Evolutionary conservation across 2,888 invertebrate species (phyloP).

Genomic region (Clostera curtula): DNA sequence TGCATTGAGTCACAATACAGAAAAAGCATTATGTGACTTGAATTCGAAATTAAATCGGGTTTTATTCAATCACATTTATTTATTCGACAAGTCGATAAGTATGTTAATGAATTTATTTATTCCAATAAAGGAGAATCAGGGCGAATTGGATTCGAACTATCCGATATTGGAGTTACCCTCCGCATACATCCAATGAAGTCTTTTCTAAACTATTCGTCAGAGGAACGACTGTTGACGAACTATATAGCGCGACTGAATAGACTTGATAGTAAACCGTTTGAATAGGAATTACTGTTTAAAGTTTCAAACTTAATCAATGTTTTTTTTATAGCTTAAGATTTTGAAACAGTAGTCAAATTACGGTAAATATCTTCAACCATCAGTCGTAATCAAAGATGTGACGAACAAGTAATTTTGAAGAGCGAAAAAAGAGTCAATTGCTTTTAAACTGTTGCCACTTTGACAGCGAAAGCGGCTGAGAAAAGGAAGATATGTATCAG

Average conservation of each 20-base stretch:
- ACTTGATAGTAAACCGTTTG: constrained; percentile 29
- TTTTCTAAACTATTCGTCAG: constrained; percentile 65
- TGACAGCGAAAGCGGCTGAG: too few species aligned
- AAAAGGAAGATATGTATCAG: too few species aligned
- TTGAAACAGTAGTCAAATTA: too few species aligned
- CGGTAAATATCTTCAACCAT: too few species aligned
- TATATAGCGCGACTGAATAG: constrained; percentile 21
- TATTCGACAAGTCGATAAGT: constrained; percentile 40
- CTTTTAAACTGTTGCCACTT: too few species aligned
- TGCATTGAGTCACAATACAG: too few species aligned
- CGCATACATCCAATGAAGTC: constrained; percentile 65
- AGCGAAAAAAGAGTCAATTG: too few species aligned
- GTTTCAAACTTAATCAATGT: background rate
- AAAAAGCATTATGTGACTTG: too few species aligned
- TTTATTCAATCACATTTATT: constrained; percentile 34
- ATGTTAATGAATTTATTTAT: constrained; percentile 46
- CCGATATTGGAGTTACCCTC: constrained; percentile 53
- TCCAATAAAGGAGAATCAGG: constrained; percentile 32
- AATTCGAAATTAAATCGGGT: constrained; percentile 14
- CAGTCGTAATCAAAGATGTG: too few species aligned
- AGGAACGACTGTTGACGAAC: constrained; percentile 57
- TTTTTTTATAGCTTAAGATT: too few species aligned
- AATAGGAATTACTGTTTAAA: constrained; percentile 18
- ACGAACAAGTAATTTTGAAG: too few species aligned
- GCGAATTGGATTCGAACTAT: constrained; percentile 36